Evolutionary conservation across 2,888 invertebrate species (phyloP), one percentile per base, ranked within the genome.

Genomic region (Maniola hyperantus): DNA sequence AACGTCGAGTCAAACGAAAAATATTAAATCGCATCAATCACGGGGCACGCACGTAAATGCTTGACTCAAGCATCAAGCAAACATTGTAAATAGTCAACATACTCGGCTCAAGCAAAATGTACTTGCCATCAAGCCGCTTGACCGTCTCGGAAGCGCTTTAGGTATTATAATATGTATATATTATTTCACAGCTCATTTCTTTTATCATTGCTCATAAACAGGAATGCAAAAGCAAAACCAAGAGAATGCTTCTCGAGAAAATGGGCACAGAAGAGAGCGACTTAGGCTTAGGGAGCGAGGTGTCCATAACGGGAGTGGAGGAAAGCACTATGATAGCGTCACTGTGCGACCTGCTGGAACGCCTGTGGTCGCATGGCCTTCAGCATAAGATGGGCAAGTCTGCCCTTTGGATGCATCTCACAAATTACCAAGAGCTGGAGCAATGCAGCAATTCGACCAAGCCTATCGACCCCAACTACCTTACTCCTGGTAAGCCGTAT

Each of bases 281-380:
- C 59, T 89, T 99, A 71, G 99, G 99, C 13, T 96, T 99, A 72
- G 96, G 96, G 50, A 96, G 96, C 53, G 97, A 98, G 79, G 93
- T 94, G 2, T 93, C 94, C 0, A 87, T 94, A 69, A 93, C 93
- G 0, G 95, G 95, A 57, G 96, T 98, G 0, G 99, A 99, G 89
- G 99, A 99, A 85, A 99, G 98, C 82, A 99, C 99, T 0, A 93
- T 99, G 77, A 99, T 99, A 53, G 99, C 99, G n/a, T 97, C 98
- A 66, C 93, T 99, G 5, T 99, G 99, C 88, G 99, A 99, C 90
- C 94, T 99, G 64, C 88, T 99, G 58, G 99, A 99, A 89, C 94
- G 99, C 74, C 96, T 99, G 34, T 99, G 99, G 99, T 97, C 98
- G 0, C 99, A 99, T 82, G 99, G 99, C 0, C 91, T 99, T 62